Percentiles rank a stretch among this genome's conserved stretches.
phyloP scores from a whole-genome alignment of 2,797 vertebrate species.

The Falco novaeseelandiae region DNA sequence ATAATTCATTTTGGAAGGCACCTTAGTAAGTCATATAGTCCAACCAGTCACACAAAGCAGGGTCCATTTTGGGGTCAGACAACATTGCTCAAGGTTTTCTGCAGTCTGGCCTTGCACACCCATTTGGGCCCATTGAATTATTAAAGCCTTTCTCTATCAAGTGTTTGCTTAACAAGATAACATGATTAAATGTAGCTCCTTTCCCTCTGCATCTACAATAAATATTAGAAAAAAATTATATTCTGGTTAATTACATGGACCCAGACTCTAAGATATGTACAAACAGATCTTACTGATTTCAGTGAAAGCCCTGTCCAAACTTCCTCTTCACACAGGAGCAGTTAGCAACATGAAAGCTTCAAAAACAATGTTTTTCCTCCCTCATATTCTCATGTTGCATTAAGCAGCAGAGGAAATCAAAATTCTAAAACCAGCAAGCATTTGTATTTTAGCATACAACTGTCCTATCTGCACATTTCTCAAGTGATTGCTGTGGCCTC shows the following conservation, averaged over 20 bases:
- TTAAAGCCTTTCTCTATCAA: not conserved
- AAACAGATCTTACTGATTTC: not conserved
- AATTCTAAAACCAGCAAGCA: not conserved
- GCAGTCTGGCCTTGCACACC: not conserved
- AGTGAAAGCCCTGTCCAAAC: not conserved
- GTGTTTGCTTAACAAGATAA: not conserved
- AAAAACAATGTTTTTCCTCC: not conserved
- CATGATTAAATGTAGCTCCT: not conserved
- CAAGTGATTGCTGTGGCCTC: not conserved
- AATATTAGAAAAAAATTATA: not conserved
- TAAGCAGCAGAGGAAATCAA: not conserved
- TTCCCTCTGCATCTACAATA: not conserved
- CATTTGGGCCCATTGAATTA: not conserved
- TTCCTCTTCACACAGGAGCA: not conserved
- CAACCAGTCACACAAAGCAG: not conserved
- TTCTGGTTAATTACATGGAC: not conserved
- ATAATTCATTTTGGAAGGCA: not conserved
- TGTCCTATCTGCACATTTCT: not conserved
- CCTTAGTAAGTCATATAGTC: not conserved
- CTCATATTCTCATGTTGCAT: not conserved
- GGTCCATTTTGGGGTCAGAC: not conserved
- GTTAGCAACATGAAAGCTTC: not conserved
- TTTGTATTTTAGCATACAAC: not conserved
- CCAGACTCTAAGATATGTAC: not conserved
- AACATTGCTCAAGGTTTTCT: not conserved